These are phyloP conservation scores for Mohoua ochrocephala DNA, from an alignment of 2,113 vertebrate genomes.

Conservation along the genomic window DNA sequence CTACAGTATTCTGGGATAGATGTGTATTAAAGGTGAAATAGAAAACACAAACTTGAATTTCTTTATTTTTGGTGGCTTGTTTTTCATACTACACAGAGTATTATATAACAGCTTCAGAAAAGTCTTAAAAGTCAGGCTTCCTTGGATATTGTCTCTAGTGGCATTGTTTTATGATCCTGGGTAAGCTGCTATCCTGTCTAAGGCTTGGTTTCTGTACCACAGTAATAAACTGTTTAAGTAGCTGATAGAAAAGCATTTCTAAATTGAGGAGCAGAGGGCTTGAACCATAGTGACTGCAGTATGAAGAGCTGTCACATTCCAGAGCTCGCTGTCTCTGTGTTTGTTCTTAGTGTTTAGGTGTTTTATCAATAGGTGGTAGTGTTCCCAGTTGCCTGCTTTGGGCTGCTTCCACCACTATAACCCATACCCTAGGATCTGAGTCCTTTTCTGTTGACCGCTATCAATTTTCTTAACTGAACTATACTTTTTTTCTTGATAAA, in stretches of 20 bases:
- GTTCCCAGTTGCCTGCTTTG: neutral
- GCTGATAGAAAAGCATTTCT: neutral
- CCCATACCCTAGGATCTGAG: accelerated
- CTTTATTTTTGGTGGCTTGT: neutral
- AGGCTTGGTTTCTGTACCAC: neutral
- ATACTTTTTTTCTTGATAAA: neutral
- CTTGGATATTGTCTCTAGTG: neutral
- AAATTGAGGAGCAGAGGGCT: neutral
- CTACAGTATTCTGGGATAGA: neutral
- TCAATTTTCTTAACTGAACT: neutral
- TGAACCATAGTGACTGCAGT: neutral
- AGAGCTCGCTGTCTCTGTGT: neutral
- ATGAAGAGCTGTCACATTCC: accelerated
- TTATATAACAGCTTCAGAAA: neutral
- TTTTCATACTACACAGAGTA: neutral
- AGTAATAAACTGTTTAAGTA: neutral
- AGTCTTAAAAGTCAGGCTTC: neutral
- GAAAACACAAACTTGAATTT: neutral
- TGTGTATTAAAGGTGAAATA: neutral
- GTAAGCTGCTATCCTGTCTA: neutral
- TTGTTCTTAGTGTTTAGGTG: neutral
- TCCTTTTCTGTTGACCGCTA: neutral
- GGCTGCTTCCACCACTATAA: neutral
- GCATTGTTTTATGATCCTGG: neutral
- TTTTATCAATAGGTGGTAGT: neutral